Evolutionary conservation across 2,888 invertebrate species (phyloP).

Genomic region (Caenorhabditis sp.): DNA sequence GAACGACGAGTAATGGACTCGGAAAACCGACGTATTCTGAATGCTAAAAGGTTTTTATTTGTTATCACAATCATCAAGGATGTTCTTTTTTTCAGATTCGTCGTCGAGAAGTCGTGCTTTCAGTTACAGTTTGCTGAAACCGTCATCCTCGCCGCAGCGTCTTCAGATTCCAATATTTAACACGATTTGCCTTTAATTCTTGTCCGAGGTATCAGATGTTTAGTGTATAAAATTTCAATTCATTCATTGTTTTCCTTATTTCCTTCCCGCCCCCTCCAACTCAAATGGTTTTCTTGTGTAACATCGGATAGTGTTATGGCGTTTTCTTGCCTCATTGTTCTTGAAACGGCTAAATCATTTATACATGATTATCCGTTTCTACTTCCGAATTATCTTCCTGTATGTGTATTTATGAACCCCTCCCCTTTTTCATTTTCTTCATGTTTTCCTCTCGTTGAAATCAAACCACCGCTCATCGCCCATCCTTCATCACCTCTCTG

Average conservation of each 20-base stretch:
- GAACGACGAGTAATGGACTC: slow-evolving; percentile 42
- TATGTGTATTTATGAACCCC: slow-evolving; percentile 35
- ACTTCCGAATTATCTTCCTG: slow-evolving; percentile 24
- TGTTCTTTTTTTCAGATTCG: slow-evolving; percentile 32
- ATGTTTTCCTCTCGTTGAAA: slow-evolving; percentile 1
- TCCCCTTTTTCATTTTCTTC: slow-evolving; percentile 13
- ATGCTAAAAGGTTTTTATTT: slow-evolving; percentile 39
- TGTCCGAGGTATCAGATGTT: slow-evolving; percentile 42
- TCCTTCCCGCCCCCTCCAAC: slow-evolving; percentile 18
- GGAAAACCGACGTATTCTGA: slow-evolving; percentile 57
- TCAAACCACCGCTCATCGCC: slow-evolving; percentile 23
- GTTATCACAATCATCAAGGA: background rate
- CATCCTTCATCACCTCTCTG: slow-evolving; percentile 24
- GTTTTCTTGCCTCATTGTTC: slow-evolving; percentile 39
- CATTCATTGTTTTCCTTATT: slow-evolving; percentile 21
- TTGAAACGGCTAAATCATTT: slow-evolving; percentile 42
- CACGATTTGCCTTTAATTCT: slow-evolving; percentile 43
- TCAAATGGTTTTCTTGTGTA: slow-evolving; percentile 60
- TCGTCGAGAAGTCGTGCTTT: slow-evolving; percentile 51
- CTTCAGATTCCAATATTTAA: background rate
- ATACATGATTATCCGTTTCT: slow-evolving; percentile 19
- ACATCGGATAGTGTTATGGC: slow-evolving; percentile 55
- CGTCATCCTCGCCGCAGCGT: slow-evolving; percentile 37
- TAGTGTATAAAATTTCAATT: slow-evolving; percentile 51
- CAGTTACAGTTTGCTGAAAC: slow-evolving; percentile 40